Evolutionary conservation across 2,797 vertebrate genomes (phyloP).

Genomic region (Rhyacichthys aspro): DNA sequence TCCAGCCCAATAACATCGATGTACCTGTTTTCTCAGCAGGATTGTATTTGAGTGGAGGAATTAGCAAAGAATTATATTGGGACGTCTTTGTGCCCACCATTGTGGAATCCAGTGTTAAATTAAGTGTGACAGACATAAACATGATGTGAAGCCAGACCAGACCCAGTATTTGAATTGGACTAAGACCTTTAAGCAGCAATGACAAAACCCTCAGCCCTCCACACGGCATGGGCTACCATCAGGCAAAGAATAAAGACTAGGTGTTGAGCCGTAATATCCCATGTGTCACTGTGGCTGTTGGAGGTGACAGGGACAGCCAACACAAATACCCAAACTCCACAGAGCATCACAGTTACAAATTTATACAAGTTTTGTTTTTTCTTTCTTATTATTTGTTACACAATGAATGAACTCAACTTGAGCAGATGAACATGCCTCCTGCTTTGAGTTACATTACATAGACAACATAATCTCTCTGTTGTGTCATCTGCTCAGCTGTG

Average conservation of each 20-base stretch:
- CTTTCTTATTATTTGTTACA: too few relatives aligned
- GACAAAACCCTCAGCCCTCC: conserved; percentile 45
- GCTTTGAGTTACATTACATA: conserved; percentile 8
- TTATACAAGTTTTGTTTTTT: too few relatives aligned
- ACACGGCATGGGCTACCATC: conserved; percentile 37
- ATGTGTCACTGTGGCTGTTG: conserved; percentile 46
- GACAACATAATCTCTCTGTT: conserved; percentile 41
- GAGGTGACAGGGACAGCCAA: conserved; percentile 54
- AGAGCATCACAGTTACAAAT: conserved; percentile 17
- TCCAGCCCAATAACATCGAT: conserved; percentile 39
- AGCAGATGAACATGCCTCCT: background rate
- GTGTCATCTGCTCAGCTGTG: conserved; percentile 43
- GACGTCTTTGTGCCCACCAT: conserved; percentile 36
- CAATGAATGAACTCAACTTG: background rate
- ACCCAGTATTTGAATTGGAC: conserved; percentile 61
- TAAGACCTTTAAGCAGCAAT: conserved; percentile 43
- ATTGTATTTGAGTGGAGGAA: conserved; percentile 47
- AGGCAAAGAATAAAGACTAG: conserved; percentile 57
- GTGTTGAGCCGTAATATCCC: conserved; percentile 64
- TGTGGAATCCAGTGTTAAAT: conserved; percentile 41
- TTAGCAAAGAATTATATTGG: conserved; percentile 51
- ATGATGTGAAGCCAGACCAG: conserved; percentile 35
- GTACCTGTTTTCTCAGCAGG: conserved; percentile 58
- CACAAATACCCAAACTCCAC: conserved; percentile 48
- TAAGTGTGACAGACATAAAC: conserved; percentile 48